These are phyloP conservation scores for Tilapia sparmanii DNA, from an alignment of 2,113 vertebrate species.

Conservation along the genomic window DNA sequence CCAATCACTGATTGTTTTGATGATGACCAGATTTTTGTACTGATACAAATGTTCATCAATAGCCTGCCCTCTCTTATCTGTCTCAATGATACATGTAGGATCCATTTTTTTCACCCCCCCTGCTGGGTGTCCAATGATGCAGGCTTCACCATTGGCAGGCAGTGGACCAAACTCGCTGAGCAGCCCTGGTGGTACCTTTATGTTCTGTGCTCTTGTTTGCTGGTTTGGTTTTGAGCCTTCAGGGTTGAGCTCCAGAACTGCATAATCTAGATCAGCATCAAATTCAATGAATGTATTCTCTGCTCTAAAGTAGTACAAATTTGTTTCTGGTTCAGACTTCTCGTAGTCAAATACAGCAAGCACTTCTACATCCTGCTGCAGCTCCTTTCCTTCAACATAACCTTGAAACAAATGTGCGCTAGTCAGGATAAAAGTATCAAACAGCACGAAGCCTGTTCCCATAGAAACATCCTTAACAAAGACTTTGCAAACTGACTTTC, in stretches of 20 bases:
- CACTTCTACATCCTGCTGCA: background rate
- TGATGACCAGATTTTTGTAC: rapidly evolving
- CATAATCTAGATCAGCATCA: background rate
- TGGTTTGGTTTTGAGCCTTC: too few species aligned
- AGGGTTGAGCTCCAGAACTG: background rate
- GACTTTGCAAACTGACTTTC: slow-evolving; percentile 7
- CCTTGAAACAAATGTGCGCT: background rate
- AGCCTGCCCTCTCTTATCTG: rapidly evolving
- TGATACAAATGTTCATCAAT: rapidly evolving
- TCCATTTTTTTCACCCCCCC: rapidly evolving
- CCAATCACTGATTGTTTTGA: rapidly evolving
- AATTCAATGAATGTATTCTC: background rate
- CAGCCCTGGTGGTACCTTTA: too few species aligned
- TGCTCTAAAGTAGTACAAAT: rapidly evolving
- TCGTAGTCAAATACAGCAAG: background rate
- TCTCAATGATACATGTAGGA: background rate
- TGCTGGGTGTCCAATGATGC: too few species aligned
- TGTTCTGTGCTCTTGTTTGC: too few species aligned
- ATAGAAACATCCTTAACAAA: rapidly evolving
- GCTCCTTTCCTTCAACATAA: rapidly evolving
- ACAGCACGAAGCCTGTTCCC: slow-evolving; percentile 26
- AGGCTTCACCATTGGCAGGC: too few species aligned
- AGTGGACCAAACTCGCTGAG: rapidly evolving
- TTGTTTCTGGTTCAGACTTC: rapidly evolving
- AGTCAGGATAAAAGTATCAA: slow-evolving; percentile 6